phyloP scores from a whole-genome alignment of 2,113 vertebrate species.

The Peromyscus maniculatus region DNA sequence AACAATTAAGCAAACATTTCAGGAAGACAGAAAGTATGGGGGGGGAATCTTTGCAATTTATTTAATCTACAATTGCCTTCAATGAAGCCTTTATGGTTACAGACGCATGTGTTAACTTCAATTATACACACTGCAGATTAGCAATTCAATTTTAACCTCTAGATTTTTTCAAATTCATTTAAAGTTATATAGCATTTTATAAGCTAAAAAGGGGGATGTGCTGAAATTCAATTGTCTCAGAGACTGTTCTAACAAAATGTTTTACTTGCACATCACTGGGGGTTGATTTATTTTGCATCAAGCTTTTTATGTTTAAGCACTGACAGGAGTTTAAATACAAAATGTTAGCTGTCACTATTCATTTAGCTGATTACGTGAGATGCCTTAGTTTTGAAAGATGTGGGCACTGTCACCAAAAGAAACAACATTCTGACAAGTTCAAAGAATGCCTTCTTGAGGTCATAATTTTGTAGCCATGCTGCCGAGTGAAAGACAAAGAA shows the following conservation, averaged over 20 bases:
- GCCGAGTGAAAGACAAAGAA: constrained; percentile 82
- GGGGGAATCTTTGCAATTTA: constrained; percentile 71
- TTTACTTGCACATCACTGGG: constrained; percentile 87
- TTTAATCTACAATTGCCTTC: constrained; percentile 74
- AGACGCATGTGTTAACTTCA: constrained; percentile 77
- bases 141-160: constrained; percentile 80
- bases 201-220: constrained; percentile 79
- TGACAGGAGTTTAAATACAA: constrained; percentile 92
- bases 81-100: constrained; percentile 74
- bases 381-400: constrained; percentile 90
- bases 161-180: constrained; percentile 84
- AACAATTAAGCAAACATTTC: constrained; percentile 86
- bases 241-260: constrained; percentile 88
- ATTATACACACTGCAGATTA: constrained; percentile 71
- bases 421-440: constrained; percentile 90
- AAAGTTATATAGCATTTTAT: constrained; percentile 81
- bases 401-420: constrained; percentile 88
- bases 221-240: constrained; percentile 85
- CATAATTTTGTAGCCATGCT: constrained; percentile 86
- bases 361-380: constrained; percentile 91
- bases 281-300: constrained; percentile 92
- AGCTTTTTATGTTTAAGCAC: constrained; percentile 91
- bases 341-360: constrained; percentile 91
- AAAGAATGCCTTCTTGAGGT: constrained; percentile 88
- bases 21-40: constrained; percentile 80